Conservation (phyloP, 2,797 vertebrate genomes). For the Meda fulgida region DNA sequence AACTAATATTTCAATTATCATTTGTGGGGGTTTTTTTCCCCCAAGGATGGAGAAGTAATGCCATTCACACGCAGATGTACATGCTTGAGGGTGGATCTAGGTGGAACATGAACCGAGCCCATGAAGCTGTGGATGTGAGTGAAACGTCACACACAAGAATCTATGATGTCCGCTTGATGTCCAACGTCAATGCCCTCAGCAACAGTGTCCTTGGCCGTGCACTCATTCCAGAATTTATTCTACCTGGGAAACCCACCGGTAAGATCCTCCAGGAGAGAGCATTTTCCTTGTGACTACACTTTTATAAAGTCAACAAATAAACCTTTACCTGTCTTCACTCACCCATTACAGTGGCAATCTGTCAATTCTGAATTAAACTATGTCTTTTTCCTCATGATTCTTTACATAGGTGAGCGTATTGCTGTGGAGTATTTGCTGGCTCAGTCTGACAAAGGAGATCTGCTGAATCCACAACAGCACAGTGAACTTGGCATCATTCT, state of each 20-base stretch:
- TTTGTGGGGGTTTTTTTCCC: too few relatives aligned
- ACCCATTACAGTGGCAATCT: too few relatives aligned
- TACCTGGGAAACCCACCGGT: constrained; percentile 29
- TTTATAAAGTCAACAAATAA: background rate
- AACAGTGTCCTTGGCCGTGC: background rate
- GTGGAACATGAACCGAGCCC: constrained; percentile 39
- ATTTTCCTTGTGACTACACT: background rate
- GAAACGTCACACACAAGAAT: constrained; percentile 16
- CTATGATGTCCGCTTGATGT: constrained; percentile 36
- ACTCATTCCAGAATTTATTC: background rate
- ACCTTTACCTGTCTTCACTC: background rate
- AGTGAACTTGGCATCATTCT: background rate
- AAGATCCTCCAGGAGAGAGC: background rate
- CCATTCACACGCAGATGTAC: too few relatives aligned
- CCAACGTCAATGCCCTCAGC: constrained; percentile 34
- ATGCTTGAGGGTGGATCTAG: constrained; percentile 34
- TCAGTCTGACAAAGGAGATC: constrained; percentile 10
- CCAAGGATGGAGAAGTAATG: too few relatives aligned
- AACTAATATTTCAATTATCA: too few relatives aligned
- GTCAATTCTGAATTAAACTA: too few relatives aligned
- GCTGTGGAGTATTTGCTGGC: constrained; percentile 11
- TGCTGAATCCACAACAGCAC: background rate
- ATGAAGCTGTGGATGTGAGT: constrained; percentile 31
- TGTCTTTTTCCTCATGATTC: background rate
- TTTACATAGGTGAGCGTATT: background rate